Conservation (phyloP, 2,888 invertebrate species). For the Aporophyla lueneburgensis region DNA sequence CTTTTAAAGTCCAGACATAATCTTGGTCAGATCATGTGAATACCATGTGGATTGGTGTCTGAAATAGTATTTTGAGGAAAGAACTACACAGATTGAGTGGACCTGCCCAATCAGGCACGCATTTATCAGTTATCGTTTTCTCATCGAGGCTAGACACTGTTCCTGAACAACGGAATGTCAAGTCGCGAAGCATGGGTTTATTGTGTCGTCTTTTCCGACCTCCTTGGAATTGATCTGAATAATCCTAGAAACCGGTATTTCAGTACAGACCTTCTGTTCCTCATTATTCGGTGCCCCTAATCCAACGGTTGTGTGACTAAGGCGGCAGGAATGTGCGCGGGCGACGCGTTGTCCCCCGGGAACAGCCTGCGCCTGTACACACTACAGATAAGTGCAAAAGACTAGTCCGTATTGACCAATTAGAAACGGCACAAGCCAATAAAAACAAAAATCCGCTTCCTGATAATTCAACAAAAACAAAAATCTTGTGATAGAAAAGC, state of each 20-base stretch:
- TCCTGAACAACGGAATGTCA: not conserved
- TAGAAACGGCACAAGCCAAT: not conserved
- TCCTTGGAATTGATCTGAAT: not conserved
- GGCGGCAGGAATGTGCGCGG: slow-evolving; percentile 64
- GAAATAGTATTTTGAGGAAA: no score
- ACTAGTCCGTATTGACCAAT: not conserved
- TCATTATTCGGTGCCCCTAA: slow-evolving; percentile 57
- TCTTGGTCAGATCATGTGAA: no score
- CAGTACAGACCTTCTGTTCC: slow-evolving; percentile 36
- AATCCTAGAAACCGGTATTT: slow-evolving; percentile 7
- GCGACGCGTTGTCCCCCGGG: slow-evolving; percentile 60
- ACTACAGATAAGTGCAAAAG: slow-evolving; percentile 14
- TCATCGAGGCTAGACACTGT: not conserved
- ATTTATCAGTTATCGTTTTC: no score
- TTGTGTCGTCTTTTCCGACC: no score
- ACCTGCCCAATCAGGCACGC: no score
- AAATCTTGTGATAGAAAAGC: not conserved
- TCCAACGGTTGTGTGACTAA: slow-evolving; percentile 72
- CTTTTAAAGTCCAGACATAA: no score
- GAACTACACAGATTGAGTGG: no score
- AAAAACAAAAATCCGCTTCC: not conserved
- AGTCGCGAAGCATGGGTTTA: not conserved
- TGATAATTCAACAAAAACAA: no score
- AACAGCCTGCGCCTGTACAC: slow-evolving; percentile 37
- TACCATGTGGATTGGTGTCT: no score